A percentile compares a stretch with the other conserved stretches of the same genome.
Conservation (phyloP, 1,140 invertebrate genomes). For the Drosophila kanapiae region DNA sequence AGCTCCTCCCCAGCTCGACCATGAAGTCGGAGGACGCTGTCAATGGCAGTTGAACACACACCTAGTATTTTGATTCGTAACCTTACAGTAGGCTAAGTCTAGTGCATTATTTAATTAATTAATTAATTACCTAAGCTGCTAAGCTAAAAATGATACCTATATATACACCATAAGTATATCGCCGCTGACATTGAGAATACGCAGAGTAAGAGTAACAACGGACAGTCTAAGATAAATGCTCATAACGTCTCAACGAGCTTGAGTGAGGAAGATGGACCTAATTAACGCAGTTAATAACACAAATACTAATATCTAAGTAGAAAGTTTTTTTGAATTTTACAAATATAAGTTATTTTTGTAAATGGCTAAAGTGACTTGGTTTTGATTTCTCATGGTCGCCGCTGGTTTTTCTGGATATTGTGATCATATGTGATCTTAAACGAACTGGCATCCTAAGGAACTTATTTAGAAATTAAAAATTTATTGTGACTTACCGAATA, state of each 20-base stretch:
- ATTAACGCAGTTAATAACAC: constrained; percentile 56
- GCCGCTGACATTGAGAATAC: constrained; percentile 25
- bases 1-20: constrained; percentile 54
- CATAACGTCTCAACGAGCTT: constrained; percentile 60
- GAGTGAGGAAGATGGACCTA: constrained; percentile 52
- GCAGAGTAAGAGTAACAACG: constrained; percentile 13
- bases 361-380: constrained; percentile 30
- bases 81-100: constrained; percentile 53
- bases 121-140: constrained; percentile 43
- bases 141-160: constrained; percentile 36
- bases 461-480: constrained; percentile 2
- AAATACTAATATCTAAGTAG: constrained; percentile 67
- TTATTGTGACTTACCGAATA: constrained; percentile 16
- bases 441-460: neutral
- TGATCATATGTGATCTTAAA: constrained; percentile 4
- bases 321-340: constrained; percentile 71
- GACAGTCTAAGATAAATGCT: constrained; percentile 63
- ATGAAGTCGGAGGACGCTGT: constrained; percentile 64
- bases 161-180: constrained; percentile 25
- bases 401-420: constrained; percentile 11
- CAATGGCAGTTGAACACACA: constrained; percentile 55
- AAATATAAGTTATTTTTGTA: constrained; percentile 72
- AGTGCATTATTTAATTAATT: constrained; percentile 56
- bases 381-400: constrained; percentile 25
- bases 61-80: constrained; percentile 55